Evolutionary conservation across 2,797 vertebrate genomes (phyloP).

Genomic region (Channa striata): DNA sequence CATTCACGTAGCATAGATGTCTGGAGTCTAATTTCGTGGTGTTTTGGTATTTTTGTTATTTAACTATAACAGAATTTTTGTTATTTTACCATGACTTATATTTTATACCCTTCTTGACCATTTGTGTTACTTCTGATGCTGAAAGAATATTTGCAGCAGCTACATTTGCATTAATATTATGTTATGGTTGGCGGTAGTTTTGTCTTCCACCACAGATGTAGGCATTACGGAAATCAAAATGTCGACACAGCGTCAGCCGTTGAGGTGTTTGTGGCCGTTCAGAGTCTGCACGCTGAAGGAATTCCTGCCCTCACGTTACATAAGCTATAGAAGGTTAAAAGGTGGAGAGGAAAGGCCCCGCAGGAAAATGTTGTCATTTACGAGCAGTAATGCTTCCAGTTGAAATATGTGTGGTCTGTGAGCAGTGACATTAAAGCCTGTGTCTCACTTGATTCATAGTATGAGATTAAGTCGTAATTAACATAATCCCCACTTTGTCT

Average conservation of each 20-base stretch:
- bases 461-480: conserved; percentile 24
- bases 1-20: too few relatives aligned
- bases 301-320: conserved; percentile 32
- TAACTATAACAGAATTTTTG: too few relatives aligned
- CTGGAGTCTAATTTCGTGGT: too few relatives aligned
- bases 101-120: too few relatives aligned
- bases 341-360: conserved; percentile 14
- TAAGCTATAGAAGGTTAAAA: conserved; percentile 9
- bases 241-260: neutral
- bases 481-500: neutral
- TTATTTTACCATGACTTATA: too few relatives aligned
- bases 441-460: neutral
- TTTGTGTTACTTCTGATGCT: too few relatives aligned
- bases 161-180: too few relatives aligned
- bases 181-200: too few relatives aligned
- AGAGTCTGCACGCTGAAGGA: conserved; percentile 26
- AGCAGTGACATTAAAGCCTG: conserved; percentile 10
- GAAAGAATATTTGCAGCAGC: too few relatives aligned
- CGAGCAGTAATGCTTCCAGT: conserved; percentile 5
- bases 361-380: conserved; percentile 14
- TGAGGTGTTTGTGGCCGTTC: neutral
- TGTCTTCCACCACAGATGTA: too few relatives aligned
- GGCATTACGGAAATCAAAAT: neutral
- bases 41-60: too few relatives aligned
- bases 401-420: conserved; percentile 39